These are phyloP conservation scores for Drosophila ohnishii DNA, from an alignment of 1,140 invertebrate species.

Conservation along the genomic window DNA sequence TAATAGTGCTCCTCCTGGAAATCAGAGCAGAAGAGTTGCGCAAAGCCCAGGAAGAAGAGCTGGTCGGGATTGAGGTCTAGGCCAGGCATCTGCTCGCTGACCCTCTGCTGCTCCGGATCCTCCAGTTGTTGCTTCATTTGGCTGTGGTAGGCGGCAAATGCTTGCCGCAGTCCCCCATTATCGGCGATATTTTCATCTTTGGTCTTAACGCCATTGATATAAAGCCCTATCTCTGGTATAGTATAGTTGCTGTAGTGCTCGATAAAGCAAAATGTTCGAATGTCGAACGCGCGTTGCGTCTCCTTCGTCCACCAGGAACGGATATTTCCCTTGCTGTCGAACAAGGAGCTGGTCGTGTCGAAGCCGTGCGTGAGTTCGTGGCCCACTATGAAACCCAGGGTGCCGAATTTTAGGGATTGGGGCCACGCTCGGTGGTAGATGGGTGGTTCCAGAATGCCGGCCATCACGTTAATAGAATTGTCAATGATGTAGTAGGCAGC, in stretches of 20 bases:
- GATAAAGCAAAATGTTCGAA: slow-evolving; percentile 88
- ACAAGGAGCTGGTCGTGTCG: slow-evolving; percentile 52
- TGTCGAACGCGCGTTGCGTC: slow-evolving; percentile 40
- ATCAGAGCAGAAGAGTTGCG: slow-evolving; percentile 85
- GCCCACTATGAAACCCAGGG: slow-evolving; percentile 65
- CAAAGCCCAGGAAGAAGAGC: slow-evolving; percentile 95
- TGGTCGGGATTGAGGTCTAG: slow-evolving; percentile 92
- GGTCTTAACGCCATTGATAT: slow-evolving; percentile 86
- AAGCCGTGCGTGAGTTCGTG: slow-evolving; percentile 75
- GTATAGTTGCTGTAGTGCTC: slow-evolving; percentile 86
- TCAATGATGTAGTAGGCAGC: slow-evolving; percentile 65
- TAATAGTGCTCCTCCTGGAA: slow-evolving; percentile 69
- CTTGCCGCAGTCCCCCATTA: slow-evolving; percentile 95
- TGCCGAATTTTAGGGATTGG: slow-evolving; percentile 68
- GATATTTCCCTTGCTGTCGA: slow-evolving; percentile 35
- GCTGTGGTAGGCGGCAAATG: slow-evolving; percentile 90
- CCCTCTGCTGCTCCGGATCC: slow-evolving; percentile 75
- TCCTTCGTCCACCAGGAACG: slow-evolving; percentile 75
- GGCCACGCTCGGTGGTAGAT: slow-evolving; percentile 89
- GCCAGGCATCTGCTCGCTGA: slow-evolving; percentile 87
- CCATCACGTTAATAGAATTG: slow-evolving; percentile 83
- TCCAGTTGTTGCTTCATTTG: slow-evolving; percentile 48
- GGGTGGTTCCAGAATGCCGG: slow-evolving; percentile 96
- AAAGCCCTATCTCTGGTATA: slow-evolving; percentile 83
- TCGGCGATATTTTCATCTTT: slow-evolving; percentile 89